These are phyloP conservation scores for Columba janthina DNA, from an alignment of 2,113 vertebrate species.

Conservation along the genomic window DNA sequence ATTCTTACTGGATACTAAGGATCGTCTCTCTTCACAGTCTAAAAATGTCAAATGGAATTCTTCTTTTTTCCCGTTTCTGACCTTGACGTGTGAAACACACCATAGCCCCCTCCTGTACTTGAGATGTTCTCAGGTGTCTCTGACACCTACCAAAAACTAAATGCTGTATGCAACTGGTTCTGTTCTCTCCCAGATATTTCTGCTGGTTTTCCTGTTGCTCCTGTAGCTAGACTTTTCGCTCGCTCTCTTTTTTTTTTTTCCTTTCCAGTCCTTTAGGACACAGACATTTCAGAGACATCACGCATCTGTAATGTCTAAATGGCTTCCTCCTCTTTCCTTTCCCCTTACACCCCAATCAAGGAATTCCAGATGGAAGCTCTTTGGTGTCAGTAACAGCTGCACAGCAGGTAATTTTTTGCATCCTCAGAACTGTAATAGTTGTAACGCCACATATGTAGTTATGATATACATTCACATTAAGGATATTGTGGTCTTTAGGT, in stretches of 20 bases:
- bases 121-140: background rate
- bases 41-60: background rate
- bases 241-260: too few species aligned
- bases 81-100: background rate
- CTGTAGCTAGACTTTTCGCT: background rate
- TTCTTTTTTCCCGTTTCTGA: background rate
- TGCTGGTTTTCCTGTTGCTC: background rate
- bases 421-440: background rate
- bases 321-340: slow-evolving; percentile 35
- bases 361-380: slow-evolving; percentile 36
- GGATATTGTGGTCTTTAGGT: background rate
- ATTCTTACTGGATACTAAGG: background rate
- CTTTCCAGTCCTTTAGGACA: background rate
- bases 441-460: background rate
- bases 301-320: slow-evolving; percentile 15
- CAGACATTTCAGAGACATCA: background rate
- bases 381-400: slow-evolving; percentile 50
- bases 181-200: background rate
- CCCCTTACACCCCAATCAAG: background rate
- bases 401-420: slow-evolving; percentile 17
- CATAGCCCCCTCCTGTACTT: background rate
- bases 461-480: background rate
- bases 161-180: background rate
- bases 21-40: background rate
- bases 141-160: background rate